Evolutionary conservation across 1,140 invertebrate genomes (phyloP).

Genomic region (Vanessa tameamea): DNA sequence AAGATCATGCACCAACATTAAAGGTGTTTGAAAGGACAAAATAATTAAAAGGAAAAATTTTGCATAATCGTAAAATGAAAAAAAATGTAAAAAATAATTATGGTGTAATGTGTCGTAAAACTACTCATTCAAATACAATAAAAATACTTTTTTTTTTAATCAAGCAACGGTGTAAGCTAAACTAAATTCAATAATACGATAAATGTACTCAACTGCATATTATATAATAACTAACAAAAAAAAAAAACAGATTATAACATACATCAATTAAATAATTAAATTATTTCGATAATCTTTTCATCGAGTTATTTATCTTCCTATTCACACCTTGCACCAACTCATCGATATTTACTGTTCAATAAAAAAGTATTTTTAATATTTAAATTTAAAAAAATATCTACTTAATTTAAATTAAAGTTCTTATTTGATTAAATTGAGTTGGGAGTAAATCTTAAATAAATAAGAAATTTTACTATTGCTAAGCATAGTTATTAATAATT

Average conservation of each 20-base stretch:
- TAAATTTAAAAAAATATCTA: not conserved
- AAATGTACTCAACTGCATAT: not conserved
- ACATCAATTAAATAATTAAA: slow-evolving; percentile 38
- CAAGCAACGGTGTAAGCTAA: not conserved
- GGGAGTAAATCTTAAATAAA: no score
- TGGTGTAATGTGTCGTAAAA: no score
- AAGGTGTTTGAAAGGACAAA: not conserved
- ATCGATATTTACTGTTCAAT: slow-evolving; percentile 47
- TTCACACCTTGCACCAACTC: slow-evolving; percentile 61
- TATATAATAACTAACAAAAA: not conserved
- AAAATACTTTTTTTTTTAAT: no score
- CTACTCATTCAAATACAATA: no score
- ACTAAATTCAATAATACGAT: not conserved
- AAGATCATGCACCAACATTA: slow-evolving; percentile 23
- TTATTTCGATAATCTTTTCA: slow-evolving; percentile 56
- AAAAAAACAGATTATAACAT: slow-evolving; percentile 44
- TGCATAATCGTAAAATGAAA: not conserved
- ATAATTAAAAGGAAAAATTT: not conserved
- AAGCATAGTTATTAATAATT: no score
- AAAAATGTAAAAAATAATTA: no score
- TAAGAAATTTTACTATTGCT: no score
- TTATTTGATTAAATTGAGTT: no score
- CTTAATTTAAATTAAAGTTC: not conserved
- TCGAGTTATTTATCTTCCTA: slow-evolving; percentile 56
- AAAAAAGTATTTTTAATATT: slow-evolving; percentile 21